These are phyloP conservation scores for Ephestia elutella DNA, from an alignment of 1,140 invertebrate genomes.

Conservation along the genomic window DNA sequence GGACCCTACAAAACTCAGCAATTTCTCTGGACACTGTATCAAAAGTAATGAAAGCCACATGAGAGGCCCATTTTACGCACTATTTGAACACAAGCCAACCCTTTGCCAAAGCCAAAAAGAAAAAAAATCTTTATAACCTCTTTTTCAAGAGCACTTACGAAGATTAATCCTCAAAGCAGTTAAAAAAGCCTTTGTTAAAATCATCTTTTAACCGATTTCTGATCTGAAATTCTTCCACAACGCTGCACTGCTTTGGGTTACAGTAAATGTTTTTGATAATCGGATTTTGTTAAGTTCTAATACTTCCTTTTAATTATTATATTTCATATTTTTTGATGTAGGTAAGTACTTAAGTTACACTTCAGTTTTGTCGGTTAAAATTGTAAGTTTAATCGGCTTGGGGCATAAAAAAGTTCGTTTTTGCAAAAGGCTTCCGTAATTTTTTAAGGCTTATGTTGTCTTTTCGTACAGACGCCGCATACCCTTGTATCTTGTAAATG, in stretches of 20 bases:
- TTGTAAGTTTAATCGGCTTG: slow-evolving; percentile 15
- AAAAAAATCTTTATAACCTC: background rate
- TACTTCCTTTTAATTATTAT: slow-evolving; percentile 1
- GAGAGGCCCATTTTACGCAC: background rate
- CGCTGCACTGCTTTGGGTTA: background rate
- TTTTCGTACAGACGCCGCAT: too few relatives aligned
- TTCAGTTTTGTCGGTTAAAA: background rate
- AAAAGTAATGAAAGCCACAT: background rate
- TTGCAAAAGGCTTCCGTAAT: too few relatives aligned
- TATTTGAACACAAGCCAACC: slow-evolving; percentile 3
- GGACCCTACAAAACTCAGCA: background rate
- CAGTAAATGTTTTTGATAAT: background rate
- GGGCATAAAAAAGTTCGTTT: slow-evolving; percentile 42
- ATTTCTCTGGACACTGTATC: background rate
- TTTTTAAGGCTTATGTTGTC: too few relatives aligned
- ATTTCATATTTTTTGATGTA: background rate
- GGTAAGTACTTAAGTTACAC: background rate
- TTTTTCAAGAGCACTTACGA: background rate
- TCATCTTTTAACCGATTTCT: background rate
- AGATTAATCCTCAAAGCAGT: background rate
- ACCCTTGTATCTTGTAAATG: too few relatives aligned
- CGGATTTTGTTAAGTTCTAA: background rate
- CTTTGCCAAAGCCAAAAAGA: background rate
- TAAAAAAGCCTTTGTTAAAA: background rate
- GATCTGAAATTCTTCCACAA: background rate